These are phyloP conservation scores for Gambusia affinis DNA, from an alignment of 2,113 vertebrate species.

Conservation along the genomic window DNA sequence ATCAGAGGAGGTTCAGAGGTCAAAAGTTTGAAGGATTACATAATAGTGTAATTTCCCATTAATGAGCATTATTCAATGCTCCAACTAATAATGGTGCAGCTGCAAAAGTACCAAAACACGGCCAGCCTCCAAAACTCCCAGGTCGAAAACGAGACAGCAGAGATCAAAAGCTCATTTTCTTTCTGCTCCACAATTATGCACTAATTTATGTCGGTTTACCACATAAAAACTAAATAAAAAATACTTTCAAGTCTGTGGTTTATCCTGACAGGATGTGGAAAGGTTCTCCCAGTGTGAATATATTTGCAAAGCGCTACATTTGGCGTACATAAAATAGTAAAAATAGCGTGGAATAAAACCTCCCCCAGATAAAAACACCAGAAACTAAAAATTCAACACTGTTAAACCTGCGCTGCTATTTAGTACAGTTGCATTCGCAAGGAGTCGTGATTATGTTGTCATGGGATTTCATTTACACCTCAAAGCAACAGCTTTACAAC, in stretches of 20 bases:
- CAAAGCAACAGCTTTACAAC: slow-evolving; percentile 61
- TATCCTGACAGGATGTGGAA: no score
- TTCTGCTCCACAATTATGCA: no score
- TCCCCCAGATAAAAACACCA: slow-evolving; percentile 10
- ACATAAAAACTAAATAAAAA: no score
- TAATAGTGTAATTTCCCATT: not conserved
- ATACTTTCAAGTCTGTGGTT: no score
- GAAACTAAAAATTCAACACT: slow-evolving; percentile 35
- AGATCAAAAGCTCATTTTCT: no score
- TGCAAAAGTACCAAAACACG: not conserved
- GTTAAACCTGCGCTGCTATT: slow-evolving; percentile 36
- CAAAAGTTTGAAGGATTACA: not conserved
- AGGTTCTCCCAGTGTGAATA: not conserved
- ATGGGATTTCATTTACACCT: slow-evolving; percentile 45
- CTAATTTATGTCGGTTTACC: no score
- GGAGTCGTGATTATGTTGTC: slow-evolving; percentile 50
- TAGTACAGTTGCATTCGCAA: slow-evolving; percentile 38
- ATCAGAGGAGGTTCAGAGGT: not conserved
- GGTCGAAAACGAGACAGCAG: not conserved
- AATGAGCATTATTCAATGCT: not conserved
- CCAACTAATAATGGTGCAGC: no score
- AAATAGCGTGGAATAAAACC: slow-evolving; percentile 19
- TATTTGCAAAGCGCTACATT: not conserved
- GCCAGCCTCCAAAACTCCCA: not conserved
- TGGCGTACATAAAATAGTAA: not conserved